Conservation (phyloP, 2,888 invertebrate genomes). For the Ophion ellenae region DNA sequence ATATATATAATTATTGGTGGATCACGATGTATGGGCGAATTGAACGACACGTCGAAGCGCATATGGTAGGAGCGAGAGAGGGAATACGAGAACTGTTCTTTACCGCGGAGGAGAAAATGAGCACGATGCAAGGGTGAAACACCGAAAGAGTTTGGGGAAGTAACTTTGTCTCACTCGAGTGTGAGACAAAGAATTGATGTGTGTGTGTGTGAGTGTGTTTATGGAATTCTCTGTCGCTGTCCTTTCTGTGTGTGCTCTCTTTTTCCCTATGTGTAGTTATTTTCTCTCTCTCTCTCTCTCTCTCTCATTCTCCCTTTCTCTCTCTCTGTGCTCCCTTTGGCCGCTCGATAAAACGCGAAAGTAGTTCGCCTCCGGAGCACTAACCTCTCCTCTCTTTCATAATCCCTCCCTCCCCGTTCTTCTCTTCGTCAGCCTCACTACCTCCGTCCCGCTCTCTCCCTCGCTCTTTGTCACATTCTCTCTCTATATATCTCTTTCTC, state of each 20-base stretch:
- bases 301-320: not conserved
- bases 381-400: not conserved
- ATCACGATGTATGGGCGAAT: conserved; percentile 8
- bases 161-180: not conserved
- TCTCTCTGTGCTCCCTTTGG: conserved; percentile 26
- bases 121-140: not conserved
- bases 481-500: too few relatives aligned
- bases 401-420: too few relatives aligned
- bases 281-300: conserved; percentile 8
- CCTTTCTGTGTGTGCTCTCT: too few relatives aligned
- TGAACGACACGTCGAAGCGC: not conserved
- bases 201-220: not conserved
- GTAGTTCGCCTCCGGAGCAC: conserved; percentile 21
- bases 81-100: conserved; percentile 33
- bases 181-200: conserved; percentile 16
- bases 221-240: too few relatives aligned
- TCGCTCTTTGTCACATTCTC: too few relatives aligned
- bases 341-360: conserved; percentile 58
- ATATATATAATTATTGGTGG: conserved; percentile 10
- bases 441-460: not conserved
- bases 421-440: not conserved
- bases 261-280: too few relatives aligned
- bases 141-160: not conserved
- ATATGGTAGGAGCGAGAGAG: not conserved
- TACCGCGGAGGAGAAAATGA: not conserved